Evolutionary conservation across 2,113 vertebrate genomes (phyloP), one percentile per base, ranked within the genome.

Genomic region (Myiozetetes cayanensis): DNA sequence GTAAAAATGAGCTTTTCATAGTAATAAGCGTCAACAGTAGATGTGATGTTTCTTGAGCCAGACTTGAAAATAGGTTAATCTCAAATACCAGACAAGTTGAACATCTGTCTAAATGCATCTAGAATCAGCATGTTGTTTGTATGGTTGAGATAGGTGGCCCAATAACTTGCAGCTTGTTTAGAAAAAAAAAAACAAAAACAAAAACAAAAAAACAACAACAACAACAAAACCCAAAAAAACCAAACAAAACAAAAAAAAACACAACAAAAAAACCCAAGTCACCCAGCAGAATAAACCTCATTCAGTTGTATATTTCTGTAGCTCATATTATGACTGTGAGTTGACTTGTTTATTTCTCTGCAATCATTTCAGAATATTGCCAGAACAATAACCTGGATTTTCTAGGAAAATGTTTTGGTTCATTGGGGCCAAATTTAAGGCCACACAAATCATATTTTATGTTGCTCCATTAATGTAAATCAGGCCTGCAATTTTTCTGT

Each of bases 111-210:
- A 72, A 4, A 12, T 16, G 39, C 16, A 13, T 50, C 25, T 89
- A 39, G 31, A 17, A 63, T 87, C 37, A 75, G 43, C 31, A 91
- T 10, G 13, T 74, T 21, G 11, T 79, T 81, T 71, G 28, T 80
- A 24, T 14, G 18, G 5, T 58, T 91, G 66, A 30, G 30, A 24
- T 12, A 37, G 47, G 17, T 70, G 31, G 23, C 12, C 33, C 37
- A 35, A 21, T 31, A 61, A 41, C 31, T 86, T 71, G 7, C 46
- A 66, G 12, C 4, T 30, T 68, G 31, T 19, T 28, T 43, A 46
- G 50, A 39, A 44, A 50, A 39, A 50, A 11, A 1, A 39, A 50
- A 11, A 1, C 0, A 39, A 50, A 11, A 1, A n/a, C n/a, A n/a
- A n/a, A n/a, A n/a, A n/a, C n/a, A n/a, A n/a, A n/a, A n/a, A n/a